Conservation (phyloP, 2,113 vertebrate species). For the Cephalopterus ornatus region DNA sequence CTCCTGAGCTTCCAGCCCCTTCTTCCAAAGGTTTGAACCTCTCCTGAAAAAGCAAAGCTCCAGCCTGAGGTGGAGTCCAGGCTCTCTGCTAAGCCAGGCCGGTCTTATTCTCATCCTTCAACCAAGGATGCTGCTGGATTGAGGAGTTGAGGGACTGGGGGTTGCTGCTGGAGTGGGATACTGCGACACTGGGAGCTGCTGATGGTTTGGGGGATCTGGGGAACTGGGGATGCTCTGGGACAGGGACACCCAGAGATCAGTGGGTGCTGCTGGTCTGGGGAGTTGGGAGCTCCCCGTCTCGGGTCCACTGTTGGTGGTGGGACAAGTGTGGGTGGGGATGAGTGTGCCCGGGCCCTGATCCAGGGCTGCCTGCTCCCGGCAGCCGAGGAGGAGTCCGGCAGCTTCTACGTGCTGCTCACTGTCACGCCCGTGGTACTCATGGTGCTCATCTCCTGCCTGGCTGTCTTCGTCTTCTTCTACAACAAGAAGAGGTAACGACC, state of each 20-base stretch:
- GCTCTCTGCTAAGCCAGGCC: not conserved
- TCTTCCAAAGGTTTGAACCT: not conserved
- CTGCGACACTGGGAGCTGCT: not conserved
- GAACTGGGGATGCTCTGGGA: not conserved
- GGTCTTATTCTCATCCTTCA: not conserved
- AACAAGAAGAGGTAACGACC: constrained; percentile 69
- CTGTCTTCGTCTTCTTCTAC: constrained; percentile 69
- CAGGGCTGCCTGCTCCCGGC: not conserved
- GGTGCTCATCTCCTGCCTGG: constrained; percentile 68
- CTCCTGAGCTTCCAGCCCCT: not conserved
- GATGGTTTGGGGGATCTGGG: not conserved
- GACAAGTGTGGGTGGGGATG: not conserved
- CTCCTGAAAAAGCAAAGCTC: not conserved
- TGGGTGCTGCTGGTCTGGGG: not conserved
- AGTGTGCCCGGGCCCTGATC: rapidly evolving
- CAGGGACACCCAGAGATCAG: not conserved
- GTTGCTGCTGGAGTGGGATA: not conserved
- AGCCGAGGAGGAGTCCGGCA: constrained; percentile 72
- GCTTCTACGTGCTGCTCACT: constrained; percentile 67
- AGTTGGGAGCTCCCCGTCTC: not conserved
- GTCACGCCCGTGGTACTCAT: constrained; percentile 71
- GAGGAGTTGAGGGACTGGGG: rapidly evolving
- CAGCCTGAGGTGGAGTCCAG: not conserved
- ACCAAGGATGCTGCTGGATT: not conserved
- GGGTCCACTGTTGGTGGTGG: not conserved